Evolutionary conservation across 92 coral and sea anemone species (phyloP).

Genomic region (Epizoanthus scotinus): DNA sequence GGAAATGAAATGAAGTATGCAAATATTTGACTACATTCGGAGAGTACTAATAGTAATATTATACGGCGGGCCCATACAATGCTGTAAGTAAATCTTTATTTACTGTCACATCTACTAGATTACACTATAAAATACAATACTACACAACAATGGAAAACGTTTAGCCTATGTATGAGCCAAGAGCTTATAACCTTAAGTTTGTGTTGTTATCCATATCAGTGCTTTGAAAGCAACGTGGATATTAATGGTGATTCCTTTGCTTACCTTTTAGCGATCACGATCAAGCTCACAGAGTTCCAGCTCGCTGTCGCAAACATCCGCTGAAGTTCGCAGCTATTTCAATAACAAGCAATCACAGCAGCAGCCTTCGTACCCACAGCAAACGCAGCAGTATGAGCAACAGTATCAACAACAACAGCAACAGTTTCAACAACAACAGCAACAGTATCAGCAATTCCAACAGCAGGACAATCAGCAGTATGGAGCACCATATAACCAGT

Average conservation of each 20-base stretch:
- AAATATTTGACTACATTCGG: too few relatives aligned
- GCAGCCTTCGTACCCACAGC: not conserved
- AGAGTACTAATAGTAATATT: too few relatives aligned
- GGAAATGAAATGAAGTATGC: too few relatives aligned
- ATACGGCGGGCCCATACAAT: too few relatives aligned
- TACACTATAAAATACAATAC: too few relatives aligned
- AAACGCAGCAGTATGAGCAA: conserved; percentile 15
- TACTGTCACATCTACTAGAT: too few relatives aligned
- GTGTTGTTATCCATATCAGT: too few relatives aligned
- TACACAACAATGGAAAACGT: too few relatives aligned
- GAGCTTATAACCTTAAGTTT: too few relatives aligned
- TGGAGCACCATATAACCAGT: conserved; percentile 1
- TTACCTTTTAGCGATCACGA: conserved; percentile 86
- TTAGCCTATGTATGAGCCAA: too few relatives aligned
- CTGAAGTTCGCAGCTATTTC: conserved; percentile 92
- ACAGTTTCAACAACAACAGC: not conserved
- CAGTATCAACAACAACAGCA: conserved; percentile 16
- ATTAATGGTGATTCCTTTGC: conserved; percentile 16
- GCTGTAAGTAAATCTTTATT: too few relatives aligned
- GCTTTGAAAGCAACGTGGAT: not conserved
- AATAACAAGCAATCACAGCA: conserved; percentile 22
- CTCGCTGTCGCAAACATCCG: conserved; percentile 75
- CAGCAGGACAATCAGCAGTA: conserved; percentile 6
- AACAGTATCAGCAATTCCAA: not conserved
- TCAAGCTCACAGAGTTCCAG: conserved; percentile 79